phyloP scores from a whole-genome alignment of 2,888 invertebrate genomes.

The Protodeltote pygarga region DNA sequence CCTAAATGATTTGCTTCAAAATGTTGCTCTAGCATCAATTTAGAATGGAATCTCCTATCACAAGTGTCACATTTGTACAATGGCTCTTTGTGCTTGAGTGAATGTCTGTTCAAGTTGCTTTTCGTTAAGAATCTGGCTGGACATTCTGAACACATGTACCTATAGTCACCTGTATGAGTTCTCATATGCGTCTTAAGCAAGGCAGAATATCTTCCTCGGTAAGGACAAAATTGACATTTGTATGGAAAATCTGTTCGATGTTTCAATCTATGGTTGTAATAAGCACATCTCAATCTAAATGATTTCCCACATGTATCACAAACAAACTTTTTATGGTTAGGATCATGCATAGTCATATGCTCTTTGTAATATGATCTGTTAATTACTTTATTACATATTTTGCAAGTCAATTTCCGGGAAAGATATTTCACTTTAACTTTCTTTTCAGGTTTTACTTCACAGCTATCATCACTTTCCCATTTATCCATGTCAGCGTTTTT shows the following conservation, averaged over 20 bases:
- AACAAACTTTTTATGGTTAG: conserved; percentile 53
- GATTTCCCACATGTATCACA: conserved; percentile 73
- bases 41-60: conserved; percentile 66
- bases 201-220: conserved; percentile 61
- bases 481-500: conserved; percentile 41
- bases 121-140: conserved; percentile 66
- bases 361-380: conserved; percentile 65
- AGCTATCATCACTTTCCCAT: conserved; percentile 30
- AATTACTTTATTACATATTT: conserved; percentile 62
- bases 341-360: conserved; percentile 65
- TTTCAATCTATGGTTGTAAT: conserved; percentile 63
- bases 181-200: conserved; percentile 66
- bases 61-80: conserved; percentile 67
- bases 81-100: conserved; percentile 67
- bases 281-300: conserved; percentile 64
- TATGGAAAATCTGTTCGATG: conserved; percentile 66
- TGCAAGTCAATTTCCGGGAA: conserved; percentile 59
- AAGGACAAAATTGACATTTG: conserved; percentile 67
- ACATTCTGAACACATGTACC: conserved; percentile 71
- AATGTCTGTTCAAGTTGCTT: conserved; percentile 69
- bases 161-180: conserved; percentile 66
- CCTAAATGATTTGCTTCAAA: conserved; percentile 69
- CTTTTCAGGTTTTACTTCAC: conserved; percentile 39
- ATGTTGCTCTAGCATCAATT: conserved; percentile 60
- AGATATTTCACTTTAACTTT: conserved; percentile 49